Evolutionary conservation across 2,888 invertebrate species (phyloP).

Genomic region (Glaucopsyche alexis): DNA sequence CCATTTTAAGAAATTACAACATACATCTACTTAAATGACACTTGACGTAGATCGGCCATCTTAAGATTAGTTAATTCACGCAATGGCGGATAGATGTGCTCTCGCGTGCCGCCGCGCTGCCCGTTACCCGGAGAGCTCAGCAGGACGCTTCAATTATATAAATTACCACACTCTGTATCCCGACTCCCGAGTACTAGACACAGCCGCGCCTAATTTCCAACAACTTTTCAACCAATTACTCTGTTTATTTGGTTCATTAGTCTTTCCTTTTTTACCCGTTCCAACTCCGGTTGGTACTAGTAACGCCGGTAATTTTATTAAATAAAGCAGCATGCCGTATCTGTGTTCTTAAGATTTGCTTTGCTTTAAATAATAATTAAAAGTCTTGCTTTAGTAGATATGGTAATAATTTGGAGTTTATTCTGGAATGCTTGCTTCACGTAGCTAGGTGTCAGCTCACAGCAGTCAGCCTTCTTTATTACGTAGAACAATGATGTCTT

Average conservation of each 20-base stretch:
- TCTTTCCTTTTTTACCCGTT: not conserved
- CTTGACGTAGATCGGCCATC: not conserved
- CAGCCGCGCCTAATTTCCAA: conserved; percentile 13
- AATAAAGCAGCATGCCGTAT: not conserved
- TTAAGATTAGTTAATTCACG: conserved; percentile 6
- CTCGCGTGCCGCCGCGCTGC: not conserved
- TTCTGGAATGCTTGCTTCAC: not conserved
- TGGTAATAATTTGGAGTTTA: not conserved
- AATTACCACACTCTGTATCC: conserved; percentile 24
- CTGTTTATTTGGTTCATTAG: not conserved
- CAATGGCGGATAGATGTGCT: conserved; percentile 9
- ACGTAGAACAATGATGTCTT: not conserved
- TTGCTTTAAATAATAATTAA: no score
- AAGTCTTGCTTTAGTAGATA: no score
- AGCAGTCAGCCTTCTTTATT: not conserved
- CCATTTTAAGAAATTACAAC: not conserved
- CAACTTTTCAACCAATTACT: conserved; percentile 22
- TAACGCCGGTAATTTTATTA: not conserved
- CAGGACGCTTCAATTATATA: conserved; percentile 25
- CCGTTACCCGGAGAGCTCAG: not conserved
- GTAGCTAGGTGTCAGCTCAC: not conserved
- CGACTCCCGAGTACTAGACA: not conserved
- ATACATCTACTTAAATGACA: not conserved
- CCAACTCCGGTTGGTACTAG: not conserved
- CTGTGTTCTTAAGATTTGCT: no score